Base-by-base conservation (phyloP, 2,797 vertebrate genomes). In the Taeniopygia guttata region DNA sequence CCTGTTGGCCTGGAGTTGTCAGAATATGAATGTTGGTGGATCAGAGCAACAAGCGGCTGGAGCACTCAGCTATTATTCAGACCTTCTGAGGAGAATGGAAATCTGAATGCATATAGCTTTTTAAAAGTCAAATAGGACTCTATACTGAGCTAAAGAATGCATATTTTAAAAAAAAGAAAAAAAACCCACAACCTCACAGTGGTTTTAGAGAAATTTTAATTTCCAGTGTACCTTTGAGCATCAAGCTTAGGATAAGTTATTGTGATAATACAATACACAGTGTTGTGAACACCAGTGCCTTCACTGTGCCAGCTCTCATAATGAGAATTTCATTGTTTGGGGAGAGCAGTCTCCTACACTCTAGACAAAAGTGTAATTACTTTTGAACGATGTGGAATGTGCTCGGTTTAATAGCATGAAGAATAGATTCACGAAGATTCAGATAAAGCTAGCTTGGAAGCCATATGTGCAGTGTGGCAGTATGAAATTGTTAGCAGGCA, bases 341-440 rank as follows among this genome's bases (percentile, higher is more conserved):
- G 94, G 96, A 96, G 95, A 96, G 95, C 97, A 85, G 90, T 97
- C 96, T 97, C 94, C 96, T 97, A 95, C 84, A 96, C 96, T 96
- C 93, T 97, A 97, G 97, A 98, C 97, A 97, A 98, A 98, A 97
- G 97, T 97, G 97, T 98, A 97, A 98, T 98, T 98, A 97, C 97
- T 97, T 97, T 97, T 98, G 96, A 98, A 97, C 68, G 95, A 97
- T 95, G 96, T 97, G 96, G 97, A 98, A 97, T 97, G 97, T 95
- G 87, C 94, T 97, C 90, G 81, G 92, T 96, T 97, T 97, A 97
- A 97, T 97, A 97, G 96, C 97, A 97, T 34, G 26, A 96, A 96
- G 94, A 97, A 97, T 97, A 98, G 97, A 97, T 97, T 97, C 96
- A 96, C 97, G 95, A 94, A 97, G 97, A 98, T 97, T 97, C 96